These are phyloP conservation scores for Drosophila azteca DNA, from an alignment of 1,140 invertebrate species.

Conservation along the genomic window DNA sequence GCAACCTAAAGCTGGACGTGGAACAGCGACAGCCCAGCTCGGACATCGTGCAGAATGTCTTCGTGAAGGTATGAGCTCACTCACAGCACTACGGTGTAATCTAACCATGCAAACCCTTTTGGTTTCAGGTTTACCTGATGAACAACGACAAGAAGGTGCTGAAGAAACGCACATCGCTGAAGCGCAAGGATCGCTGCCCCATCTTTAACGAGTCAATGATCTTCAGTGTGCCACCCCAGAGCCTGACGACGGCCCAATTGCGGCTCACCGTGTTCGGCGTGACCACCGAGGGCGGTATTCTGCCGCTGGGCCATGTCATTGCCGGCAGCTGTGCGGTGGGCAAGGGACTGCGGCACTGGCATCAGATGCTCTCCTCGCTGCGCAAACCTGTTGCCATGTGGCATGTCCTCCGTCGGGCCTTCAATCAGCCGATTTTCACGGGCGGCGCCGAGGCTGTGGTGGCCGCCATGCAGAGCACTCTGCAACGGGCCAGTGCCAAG, in stretches of 20 bases:
- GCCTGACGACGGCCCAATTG: conserved; percentile 88
- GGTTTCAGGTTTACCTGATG: conserved; percentile 88
- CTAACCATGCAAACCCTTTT: background rate
- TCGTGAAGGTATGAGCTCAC: conserved; percentile 65
- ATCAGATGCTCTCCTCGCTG: conserved; percentile 92
- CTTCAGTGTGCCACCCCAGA: conserved; percentile 89
- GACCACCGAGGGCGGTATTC: conserved; percentile 84
- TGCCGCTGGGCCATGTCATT: conserved; percentile 89
- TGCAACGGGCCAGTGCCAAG: conserved; percentile 67
- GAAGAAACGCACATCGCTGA: conserved; percentile 90
- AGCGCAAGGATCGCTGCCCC: conserved; percentile 88
- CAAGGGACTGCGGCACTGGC: conserved; percentile 91
- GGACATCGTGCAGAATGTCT: conserved; percentile 62
- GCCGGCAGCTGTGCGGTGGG: conserved; percentile 88
- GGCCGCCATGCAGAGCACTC: conserved; percentile 75
- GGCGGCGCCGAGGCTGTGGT: conserved; percentile 77
- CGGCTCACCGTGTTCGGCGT: conserved; percentile 89
- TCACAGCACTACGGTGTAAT: background rate
- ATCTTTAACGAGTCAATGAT: conserved; percentile 93
- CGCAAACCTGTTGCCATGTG: conserved; percentile 93
- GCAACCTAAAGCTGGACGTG: conserved; percentile 87
- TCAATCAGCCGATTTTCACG: conserved; percentile 75
- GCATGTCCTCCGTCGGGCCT: conserved; percentile 88
- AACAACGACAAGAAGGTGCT: conserved; percentile 91
- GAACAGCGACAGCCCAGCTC: conserved; percentile 70